Evolutionary conservation across 2,113 vertebrate genomes (phyloP), one percentile per base, ranked within the genome.

Genomic region (Microcebus griseorufus): DNA sequence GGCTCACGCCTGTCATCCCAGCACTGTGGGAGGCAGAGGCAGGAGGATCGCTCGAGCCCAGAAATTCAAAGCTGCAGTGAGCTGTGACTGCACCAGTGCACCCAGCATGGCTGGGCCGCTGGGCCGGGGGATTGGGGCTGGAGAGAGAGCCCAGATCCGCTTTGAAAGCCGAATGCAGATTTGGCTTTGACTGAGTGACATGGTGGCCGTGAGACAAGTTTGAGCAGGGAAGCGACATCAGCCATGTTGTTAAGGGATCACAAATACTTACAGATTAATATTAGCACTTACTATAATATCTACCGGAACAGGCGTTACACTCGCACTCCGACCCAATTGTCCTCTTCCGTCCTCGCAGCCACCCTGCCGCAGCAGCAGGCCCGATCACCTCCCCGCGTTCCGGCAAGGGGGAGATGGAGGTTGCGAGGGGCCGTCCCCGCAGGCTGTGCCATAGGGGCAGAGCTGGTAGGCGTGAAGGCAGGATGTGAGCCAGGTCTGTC

Each of bases 181-280:
- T 42, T 48, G 29, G 16, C 82, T 87, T 53, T 93, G 81, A 48
- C 23, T 3, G 37, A 73, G 51, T 37, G 20, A 83, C 11, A 22
- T 0, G 6, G n/a, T 22, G 60, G 18, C 60, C 9, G 18, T 0
- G 18, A 82, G 27, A 39, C 8, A 12, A 3, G 55, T 45, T 9
- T 64, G 78, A 92, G 18, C 73, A 82, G 48, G 5, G 16, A 32
- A 70, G 34, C 9, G 22, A 89, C 13, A 51, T 34, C 32, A 73
- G 73, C 42, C 39, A 29, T 9, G 9, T 37, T 83, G 79, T 82
- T 62, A 45, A 90, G 86, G 48, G 23, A 51, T 65, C 39, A 67
- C 42, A 64, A 53, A 34, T 90, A 72, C 39, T 89, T 78, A 55
- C 51, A 91, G 92, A 18, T 53, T 82, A 84, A 13, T 29, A 51